phyloP scores from a whole-genome alignment of 2,113 vertebrate genomes.

The Pachypanchax playfairii region DNA sequence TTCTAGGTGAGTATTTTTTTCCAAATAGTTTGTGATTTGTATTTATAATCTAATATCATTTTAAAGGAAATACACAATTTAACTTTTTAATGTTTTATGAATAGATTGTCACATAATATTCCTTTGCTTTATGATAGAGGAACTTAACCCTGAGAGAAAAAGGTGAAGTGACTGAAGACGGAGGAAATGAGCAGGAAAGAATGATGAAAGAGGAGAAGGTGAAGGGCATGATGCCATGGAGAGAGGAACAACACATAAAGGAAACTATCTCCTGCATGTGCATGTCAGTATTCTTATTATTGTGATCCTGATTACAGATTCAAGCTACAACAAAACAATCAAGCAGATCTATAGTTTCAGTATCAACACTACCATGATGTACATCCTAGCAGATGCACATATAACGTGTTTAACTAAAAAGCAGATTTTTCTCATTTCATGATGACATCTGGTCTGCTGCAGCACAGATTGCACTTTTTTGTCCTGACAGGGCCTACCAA shows the following conservation, averaged over 20 bases:
- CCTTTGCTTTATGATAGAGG: constrained; percentile 1
- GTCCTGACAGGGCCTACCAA: constrained; percentile 60
- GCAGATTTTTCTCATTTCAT: constrained; percentile 62
- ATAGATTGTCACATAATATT: constrained; percentile 1
- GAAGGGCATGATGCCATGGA: not conserved
- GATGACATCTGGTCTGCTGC: constrained; percentile 59
- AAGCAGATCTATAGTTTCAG: constrained; percentile 4
- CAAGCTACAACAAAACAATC: constrained; percentile 2
- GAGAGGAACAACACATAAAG: not conserved
- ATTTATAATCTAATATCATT: not conserved
- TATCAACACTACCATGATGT: constrained; percentile 10
- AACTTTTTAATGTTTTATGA: not conserved
- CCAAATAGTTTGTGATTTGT: too few species aligned
- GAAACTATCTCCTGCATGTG: not conserved
- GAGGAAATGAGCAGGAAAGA: constrained; percentile 1
- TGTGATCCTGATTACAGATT: constrained; percentile 25
- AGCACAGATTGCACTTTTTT: constrained; percentile 70
- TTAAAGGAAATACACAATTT: not conserved
- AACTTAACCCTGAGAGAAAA: constrained; percentile 1
- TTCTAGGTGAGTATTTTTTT: too few species aligned
- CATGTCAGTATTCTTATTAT: constrained; percentile 27
- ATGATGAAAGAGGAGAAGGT: constrained; percentile 2
- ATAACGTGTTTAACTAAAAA: constrained; percentile 21
- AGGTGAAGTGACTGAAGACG: not conserved
- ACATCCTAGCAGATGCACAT: constrained; percentile 9